phyloP scores from a whole-genome alignment of 2,797 vertebrate genomes.

The Scolopax rusticola region DNA sequence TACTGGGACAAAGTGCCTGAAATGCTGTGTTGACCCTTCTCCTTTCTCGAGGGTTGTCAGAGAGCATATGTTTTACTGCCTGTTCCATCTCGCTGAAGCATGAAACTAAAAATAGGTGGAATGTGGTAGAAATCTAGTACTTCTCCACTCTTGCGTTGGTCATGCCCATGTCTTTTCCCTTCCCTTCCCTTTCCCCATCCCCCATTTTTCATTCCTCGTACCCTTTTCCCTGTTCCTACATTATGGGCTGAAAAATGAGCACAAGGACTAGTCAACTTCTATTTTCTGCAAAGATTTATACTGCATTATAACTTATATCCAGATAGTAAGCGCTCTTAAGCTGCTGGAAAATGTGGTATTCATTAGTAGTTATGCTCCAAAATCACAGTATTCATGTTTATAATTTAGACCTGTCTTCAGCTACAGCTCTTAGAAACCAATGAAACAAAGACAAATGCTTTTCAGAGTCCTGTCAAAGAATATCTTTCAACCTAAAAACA shows the following conservation, averaged over 20 bases:
- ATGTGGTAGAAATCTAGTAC: not conserved
- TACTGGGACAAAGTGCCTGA: not conserved
- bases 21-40: not conserved
- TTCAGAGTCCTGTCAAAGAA: not conserved
- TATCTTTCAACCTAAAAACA: not conserved
- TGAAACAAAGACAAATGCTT: not conserved
- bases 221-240: not conserved
- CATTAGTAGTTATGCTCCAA: not conserved
- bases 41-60: not conserved
- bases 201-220: not conserved
- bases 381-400: not conserved
- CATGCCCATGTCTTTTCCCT: accelerated
- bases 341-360: not conserved
- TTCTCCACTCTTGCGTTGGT: not conserved
- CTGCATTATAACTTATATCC: not conserved
- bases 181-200: not conserved
- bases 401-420: not conserved
- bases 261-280: not conserved
- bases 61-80: not conserved
- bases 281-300: not conserved
- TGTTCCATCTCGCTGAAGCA: not conserved
- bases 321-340: not conserved
- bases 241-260: not conserved
- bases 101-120: not conserved
- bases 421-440: not conserved